A percentile compares a stretch with the other conserved stretches of the same genome.
These are phyloP conservation scores for Archocentrus centrarchus DNA, from an alignment of 2,113 vertebrate genomes.

Conservation along the genomic window DNA sequence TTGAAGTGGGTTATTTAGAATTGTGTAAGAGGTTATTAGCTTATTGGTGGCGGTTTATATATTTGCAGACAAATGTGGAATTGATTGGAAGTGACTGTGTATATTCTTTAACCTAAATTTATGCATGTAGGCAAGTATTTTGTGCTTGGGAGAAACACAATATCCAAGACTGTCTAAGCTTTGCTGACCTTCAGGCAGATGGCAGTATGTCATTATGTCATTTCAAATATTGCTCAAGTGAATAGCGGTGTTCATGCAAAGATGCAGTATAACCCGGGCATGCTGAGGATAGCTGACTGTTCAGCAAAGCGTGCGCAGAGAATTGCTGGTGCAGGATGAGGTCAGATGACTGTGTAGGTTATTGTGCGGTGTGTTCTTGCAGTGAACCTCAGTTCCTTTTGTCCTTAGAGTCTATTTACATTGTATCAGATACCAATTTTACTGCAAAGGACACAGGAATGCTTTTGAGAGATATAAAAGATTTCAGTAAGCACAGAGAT, in stretches of 20 bases:
- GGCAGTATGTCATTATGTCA: slow-evolving; percentile 18
- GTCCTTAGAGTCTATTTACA: background rate
- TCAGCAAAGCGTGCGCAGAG: background rate
- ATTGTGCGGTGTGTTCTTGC: slow-evolving; percentile 15
- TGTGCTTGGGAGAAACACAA: background rate
- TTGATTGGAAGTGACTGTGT: background rate
- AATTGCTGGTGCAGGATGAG: background rate
- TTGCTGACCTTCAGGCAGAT: slow-evolving; percentile 19
- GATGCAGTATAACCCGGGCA: slow-evolving; percentile 1
- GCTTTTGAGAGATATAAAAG: slow-evolving; percentile 4
- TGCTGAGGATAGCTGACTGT: slow-evolving; percentile 3
- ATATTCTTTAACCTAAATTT: background rate
- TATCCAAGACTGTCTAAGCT: slow-evolving; percentile 1
- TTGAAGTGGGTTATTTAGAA: background rate
- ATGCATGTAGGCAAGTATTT: background rate
- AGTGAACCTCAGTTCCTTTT: background rate
- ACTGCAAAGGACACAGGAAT: slow-evolving; percentile 3
- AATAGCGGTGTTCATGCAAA: background rate
- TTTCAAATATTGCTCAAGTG: slow-evolving; percentile 27
- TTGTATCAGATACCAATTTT: background rate
- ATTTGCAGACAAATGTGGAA: background rate
- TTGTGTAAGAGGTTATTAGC: background rate
- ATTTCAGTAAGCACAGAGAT: background rate
- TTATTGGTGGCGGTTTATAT: background rate
- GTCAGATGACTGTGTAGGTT: background rate